Percentiles rank a stretch among this genome's conserved stretches.
phyloP scores from a whole-genome alignment of 2,113 vertebrate species.

The Anarrhichthys ocellatus region DNA sequence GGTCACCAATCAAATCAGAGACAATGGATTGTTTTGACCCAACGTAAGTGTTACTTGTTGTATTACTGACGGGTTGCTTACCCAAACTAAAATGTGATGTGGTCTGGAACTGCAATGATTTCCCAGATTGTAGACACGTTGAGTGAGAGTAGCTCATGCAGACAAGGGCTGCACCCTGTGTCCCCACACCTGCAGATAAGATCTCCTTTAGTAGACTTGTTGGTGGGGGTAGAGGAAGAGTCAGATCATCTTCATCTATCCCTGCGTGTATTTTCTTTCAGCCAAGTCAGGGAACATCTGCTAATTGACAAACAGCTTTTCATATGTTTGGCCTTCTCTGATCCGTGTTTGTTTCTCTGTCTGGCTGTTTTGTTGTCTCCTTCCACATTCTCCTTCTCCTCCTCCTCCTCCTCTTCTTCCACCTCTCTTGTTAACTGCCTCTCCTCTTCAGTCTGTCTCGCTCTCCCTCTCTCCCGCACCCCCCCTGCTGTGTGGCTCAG shows the following conservation, averaged over 20 bases:
- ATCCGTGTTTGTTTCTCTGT: conserved; percentile 29
- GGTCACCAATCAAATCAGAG: not conserved
- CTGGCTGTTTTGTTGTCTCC: conserved; percentile 37
- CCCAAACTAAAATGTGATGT: not conserved
- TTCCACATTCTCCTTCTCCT: conserved; percentile 23
- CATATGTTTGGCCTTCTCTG: conserved; percentile 37
- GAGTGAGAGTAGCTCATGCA: conserved; percentile 31
- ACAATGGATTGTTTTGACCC: not conserved
- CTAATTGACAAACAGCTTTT: conserved; percentile 65
- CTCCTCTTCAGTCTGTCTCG: conserved; percentile 70
- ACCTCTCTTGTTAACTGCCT: conserved; percentile 66
- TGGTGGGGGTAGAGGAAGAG: conserved; percentile 31
- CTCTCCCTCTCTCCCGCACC: conserved; percentile 50
- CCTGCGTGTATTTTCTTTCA: conserved; percentile 58
- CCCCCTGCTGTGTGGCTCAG: conserved; percentile 73
- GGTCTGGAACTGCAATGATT: not conserved
- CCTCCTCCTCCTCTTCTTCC: conserved; percentile 39
- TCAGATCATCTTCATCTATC: conserved; percentile 47
- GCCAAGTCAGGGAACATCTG: conserved; percentile 79
- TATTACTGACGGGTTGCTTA: not conserved
- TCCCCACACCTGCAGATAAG: conserved; percentile 39
- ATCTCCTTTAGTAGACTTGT: conserved; percentile 39
- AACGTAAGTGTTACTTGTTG: not conserved
- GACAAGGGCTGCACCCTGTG: conserved; percentile 34
- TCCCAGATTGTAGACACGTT: not conserved